phyloP scores from a whole-genome alignment of 2,888 invertebrate genomes.

The Macrophya alboannulata region DNA sequence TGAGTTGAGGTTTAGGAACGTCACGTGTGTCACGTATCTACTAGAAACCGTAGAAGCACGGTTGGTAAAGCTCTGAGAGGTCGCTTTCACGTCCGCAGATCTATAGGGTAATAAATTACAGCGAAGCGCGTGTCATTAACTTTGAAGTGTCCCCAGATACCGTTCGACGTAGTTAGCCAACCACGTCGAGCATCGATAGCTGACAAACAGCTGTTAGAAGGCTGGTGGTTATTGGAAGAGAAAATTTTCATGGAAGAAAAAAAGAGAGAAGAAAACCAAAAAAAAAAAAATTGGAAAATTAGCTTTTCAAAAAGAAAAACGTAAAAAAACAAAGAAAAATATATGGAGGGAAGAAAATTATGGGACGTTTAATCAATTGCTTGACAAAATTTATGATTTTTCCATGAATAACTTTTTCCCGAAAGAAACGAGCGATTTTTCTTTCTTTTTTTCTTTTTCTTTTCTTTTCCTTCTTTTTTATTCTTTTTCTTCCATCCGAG shows the following conservation, averaged over 20 bases:
- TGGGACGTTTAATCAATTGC: not conserved
- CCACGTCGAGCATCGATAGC: slow-evolving; percentile 15
- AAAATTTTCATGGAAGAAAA: not conserved
- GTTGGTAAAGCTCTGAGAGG: not conserved
- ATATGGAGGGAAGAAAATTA: not conserved
- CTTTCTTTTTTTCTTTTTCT: not conserved
- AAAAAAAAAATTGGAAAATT: not conserved
- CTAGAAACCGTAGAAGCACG: not conserved
- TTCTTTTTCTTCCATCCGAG: not conserved
- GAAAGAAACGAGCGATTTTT: not conserved
- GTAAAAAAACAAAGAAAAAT: not conserved
- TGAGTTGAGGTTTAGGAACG: not conserved
- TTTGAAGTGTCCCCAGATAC: slow-evolving; percentile 39
- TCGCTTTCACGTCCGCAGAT: slow-evolving; percentile 24
- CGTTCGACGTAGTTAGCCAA: slow-evolving; percentile 27
- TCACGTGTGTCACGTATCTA: slow-evolving; percentile 6
- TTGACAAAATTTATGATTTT: not conserved
- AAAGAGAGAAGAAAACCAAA: not conserved
- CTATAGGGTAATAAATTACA: slow-evolving; percentile 40
- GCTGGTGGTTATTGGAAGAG: not conserved
- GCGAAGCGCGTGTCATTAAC: slow-evolving; percentile 39
- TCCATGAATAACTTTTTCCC: not conserved
- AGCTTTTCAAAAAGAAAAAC: not conserved
- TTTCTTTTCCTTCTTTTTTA: not conserved
- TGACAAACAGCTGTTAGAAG: slow-evolving; percentile 7